These are phyloP conservation scores for Echeneis naucrates DNA, from an alignment of 2,797 vertebrate species.

Conservation along the genomic window DNA sequence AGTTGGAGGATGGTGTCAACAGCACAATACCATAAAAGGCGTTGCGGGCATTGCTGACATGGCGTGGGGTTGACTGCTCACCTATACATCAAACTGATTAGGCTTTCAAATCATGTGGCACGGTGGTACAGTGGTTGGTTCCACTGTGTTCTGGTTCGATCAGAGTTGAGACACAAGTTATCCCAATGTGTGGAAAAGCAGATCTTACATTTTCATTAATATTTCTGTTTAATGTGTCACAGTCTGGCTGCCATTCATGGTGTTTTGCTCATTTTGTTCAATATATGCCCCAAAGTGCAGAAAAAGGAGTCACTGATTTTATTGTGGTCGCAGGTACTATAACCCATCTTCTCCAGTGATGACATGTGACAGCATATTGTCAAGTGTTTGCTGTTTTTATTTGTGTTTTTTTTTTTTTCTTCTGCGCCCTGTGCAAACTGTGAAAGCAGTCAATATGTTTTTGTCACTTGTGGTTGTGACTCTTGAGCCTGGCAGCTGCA, in stretches of 20 bases:
- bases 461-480: constrained; percentile 57
- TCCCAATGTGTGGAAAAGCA: constrained; percentile 18
- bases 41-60: neutral
- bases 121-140: neutral
- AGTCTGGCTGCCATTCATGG: constrained; percentile 20
- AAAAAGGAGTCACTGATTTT: constrained; percentile 60
- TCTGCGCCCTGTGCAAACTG: constrained; percentile 57
- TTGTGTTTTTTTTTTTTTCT: too few relatives aligned
- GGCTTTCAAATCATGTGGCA: neutral
- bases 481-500: constrained; percentile 55
- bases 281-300: constrained; percentile 14
- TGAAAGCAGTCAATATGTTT: constrained; percentile 70
- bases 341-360: constrained; percentile 59
- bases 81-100: neutral
- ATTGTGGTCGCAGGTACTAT: constrained; percentile 40
- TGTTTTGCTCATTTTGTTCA: constrained; percentile 21
- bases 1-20: neutral
- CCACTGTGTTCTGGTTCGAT: neutral
- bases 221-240: constrained; percentile 36
- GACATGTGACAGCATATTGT: constrained; percentile 55
- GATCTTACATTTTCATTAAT: constrained; percentile 20
- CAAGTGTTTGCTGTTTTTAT: constrained; percentile 48
- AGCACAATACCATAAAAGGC: neutral
- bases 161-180: constrained; percentile 11
- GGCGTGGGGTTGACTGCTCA: neutral